Evolutionary conservation across 30 jellyfish, hydroid and myxozoan species (phyloP).

Genomic region (Cassiopea andromeda): DNA sequence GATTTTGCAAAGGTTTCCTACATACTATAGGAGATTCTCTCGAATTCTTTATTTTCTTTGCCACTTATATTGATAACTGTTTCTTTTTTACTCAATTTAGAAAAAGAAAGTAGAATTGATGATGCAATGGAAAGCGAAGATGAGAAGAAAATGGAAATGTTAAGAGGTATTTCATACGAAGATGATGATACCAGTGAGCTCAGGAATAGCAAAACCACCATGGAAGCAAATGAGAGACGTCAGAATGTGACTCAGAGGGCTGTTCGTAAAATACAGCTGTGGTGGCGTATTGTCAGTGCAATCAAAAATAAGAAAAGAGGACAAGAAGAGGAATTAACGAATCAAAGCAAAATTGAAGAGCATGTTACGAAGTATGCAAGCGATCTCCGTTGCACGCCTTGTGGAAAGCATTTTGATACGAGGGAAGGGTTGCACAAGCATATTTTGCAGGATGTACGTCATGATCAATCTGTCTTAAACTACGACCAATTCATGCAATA

Average conservation of each 20-base stretch:
- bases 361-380: conserved; percentile 12
- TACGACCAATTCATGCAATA: conserved; percentile 14
- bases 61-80: no score
- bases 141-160: not conserved
- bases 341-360: conserved; percentile 5
- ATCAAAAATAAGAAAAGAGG: not conserved
- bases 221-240: conserved; percentile 26
- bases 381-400: conserved; percentile 48
- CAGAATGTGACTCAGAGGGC: not conserved
- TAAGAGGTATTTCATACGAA: conserved; percentile 18
- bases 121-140: not conserved
- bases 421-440: conserved; percentile 16
- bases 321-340: not conserved
- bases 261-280: conserved; percentile 29
- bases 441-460: conserved; percentile 1
- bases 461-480: not conserved
- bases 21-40: no score
- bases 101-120: no score
- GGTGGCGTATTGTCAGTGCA: conserved; percentile 37
- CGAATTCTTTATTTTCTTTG: no score
- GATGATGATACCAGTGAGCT: not conserved
- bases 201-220: conserved; percentile 1
- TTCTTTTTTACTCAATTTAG: not conserved
- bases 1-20: no score
- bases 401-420: conserved; percentile 14